Conservation (phyloP, 2,113 vertebrate species). For the Anas platyrhynchos region DNA sequence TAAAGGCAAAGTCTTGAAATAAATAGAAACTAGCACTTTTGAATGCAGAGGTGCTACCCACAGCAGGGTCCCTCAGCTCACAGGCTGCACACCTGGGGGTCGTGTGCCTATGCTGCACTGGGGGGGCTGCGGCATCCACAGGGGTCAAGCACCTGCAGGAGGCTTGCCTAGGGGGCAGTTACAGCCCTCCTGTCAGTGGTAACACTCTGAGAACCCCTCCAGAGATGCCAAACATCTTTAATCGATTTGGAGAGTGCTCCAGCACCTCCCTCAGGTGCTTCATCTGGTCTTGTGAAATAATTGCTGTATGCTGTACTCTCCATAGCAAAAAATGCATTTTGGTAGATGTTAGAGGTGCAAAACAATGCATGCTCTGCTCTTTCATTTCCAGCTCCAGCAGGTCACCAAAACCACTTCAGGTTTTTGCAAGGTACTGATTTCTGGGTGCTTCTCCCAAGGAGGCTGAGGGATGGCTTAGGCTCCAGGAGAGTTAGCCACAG, state of each 20-base stretch:
- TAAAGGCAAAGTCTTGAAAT: background rate
- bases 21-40: background rate
- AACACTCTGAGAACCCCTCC: background rate
- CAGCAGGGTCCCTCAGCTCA: background rate
- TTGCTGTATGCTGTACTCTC: background rate
- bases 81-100: rapidly evolving
- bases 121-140: rapidly evolving
- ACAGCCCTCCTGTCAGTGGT: background rate
- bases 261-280: background rate
- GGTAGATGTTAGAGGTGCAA: background rate
- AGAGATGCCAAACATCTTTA: background rate
- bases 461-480: background rate
- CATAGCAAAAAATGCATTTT: background rate
- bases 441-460: background rate
- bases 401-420: background rate
- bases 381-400: background rate
- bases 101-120: too few relatives aligned
- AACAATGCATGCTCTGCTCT: rapidly evolving
- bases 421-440: background rate
- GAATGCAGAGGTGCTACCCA: background rate
- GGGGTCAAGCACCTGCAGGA: background rate
- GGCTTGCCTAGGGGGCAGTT: too few relatives aligned
- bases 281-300: background rate
- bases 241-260: background rate
- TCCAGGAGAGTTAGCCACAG: background rate